phyloP scores from a whole-genome alignment of 1,140 invertebrate species.

The Oppia nitens region DNA sequence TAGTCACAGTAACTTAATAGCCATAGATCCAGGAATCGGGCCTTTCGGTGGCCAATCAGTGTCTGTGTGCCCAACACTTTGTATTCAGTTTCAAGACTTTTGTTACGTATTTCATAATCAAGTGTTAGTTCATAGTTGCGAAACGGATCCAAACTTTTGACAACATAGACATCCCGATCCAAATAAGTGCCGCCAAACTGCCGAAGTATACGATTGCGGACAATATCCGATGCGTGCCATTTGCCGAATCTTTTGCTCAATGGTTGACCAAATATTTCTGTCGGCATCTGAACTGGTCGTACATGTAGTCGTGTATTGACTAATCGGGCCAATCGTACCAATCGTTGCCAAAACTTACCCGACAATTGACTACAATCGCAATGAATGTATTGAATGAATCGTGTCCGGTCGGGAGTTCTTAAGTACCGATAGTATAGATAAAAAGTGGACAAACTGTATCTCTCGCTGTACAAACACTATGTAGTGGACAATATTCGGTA shows the following conservation, averaged over 20 bases:
- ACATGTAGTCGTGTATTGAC: slow-evolving; percentile 16
- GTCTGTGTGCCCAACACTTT: too few relatives aligned
- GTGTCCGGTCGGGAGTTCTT: slow-evolving; percentile 22
- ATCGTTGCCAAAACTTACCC: slow-evolving; percentile 21
- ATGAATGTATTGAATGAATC: slow-evolving; percentile 24
- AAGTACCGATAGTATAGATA: slow-evolving; percentile 22
- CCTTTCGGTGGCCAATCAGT: slow-evolving; percentile 24
- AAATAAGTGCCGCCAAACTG: slow-evolving; percentile 30
- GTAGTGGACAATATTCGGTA: slow-evolving; percentile 24
- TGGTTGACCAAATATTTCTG: slow-evolving; percentile 23
- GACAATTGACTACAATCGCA: slow-evolving; percentile 21
- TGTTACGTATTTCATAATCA: too few relatives aligned
- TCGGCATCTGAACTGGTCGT: slow-evolving; percentile 18
- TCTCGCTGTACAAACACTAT: slow-evolving; percentile 20
- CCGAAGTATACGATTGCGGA: slow-evolving; percentile 26
- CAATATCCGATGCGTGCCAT: slow-evolving; percentile 29
- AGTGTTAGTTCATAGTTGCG: slow-evolving; percentile 28
- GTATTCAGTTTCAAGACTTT: slow-evolving; percentile 6
- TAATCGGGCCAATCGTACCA: slow-evolving; percentile 18
- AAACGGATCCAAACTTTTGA: slow-evolving; percentile 28
- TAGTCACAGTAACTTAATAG: slow-evolving; percentile 24
- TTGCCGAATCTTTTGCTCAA: slow-evolving; percentile 22
- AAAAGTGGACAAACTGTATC: slow-evolving; percentile 24
- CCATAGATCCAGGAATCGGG: slow-evolving; percentile 24
- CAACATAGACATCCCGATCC: slow-evolving; percentile 29